Evolutionary conservation across 2,113 vertebrate genomes (phyloP), one percentile per base, ranked within the genome.

Genomic region (Perccottus glenii): DNA sequence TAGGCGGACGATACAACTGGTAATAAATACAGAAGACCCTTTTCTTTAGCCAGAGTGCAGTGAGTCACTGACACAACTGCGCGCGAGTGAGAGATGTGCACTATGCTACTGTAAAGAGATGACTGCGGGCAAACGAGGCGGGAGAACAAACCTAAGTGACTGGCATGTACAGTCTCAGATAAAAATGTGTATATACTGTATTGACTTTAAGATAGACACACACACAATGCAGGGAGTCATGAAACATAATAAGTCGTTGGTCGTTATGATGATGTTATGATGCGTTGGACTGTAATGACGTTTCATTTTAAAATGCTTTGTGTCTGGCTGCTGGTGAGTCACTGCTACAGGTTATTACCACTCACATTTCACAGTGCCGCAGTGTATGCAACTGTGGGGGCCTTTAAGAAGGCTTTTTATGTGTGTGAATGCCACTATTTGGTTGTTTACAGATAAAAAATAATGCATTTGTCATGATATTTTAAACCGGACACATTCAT

Each of bases 51-150:
- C 65, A 6, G 38, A 76, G 62, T 73, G 70, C 46, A 42, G 70
- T 81, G 82, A 87, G 80, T 78, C 86, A 87, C 69, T 0, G 3
- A 70, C 72, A 43, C 63, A 40, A 67, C 69, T 65, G 45, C 5
- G 8, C 74, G 78, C 55, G 0, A 56, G 49, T 42, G 10, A 43
- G 12, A 62, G 48, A 53, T 74, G 61, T 71, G 65, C 60, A 32
- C 48, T 78, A 70, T 44, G 58, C 43, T 58, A 56, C 42, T 60
- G 59, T 60, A 68, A 58, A 59, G 44, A 15, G 45, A 78, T 59
- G 71, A 76, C 79, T 78, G 73, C 38, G 47, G 67, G 72, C 40
- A 46, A 51, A 40, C 32, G 57, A 65, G 60, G 63, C 9, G 10
- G 14, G 64, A 40, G 60, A 19, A 35, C 40, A 48, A 27, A 42